These are phyloP conservation scores for Chaenodraco wilsoni DNA, from an alignment of 2,797 vertebrate genomes.

Conservation along the genomic window DNA sequence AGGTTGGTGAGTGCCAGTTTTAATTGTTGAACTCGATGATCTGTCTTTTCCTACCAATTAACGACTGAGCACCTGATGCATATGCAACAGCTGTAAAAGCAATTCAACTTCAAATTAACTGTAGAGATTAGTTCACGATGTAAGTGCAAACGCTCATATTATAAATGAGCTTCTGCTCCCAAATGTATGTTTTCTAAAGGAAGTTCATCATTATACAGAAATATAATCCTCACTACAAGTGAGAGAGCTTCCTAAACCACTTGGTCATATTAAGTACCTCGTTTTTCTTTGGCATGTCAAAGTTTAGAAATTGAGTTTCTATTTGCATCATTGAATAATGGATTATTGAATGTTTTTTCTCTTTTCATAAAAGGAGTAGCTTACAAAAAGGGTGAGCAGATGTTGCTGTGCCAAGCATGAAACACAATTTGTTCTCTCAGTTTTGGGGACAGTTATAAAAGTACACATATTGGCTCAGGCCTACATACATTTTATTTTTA, in stretches of 20 bases:
- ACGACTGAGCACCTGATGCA: slow-evolving; percentile 66
- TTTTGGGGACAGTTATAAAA: background rate
- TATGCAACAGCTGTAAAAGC: slow-evolving; percentile 67
- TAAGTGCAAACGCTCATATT: slow-evolving; percentile 52
- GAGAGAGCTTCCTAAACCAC: slow-evolving; percentile 11
- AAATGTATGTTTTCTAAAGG: slow-evolving; percentile 29
- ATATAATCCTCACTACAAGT: slow-evolving; percentile 20
- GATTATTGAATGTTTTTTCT: background rate
- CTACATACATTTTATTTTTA: background rate
- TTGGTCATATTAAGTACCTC: slow-evolving; percentile 7
- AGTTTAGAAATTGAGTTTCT: background rate
- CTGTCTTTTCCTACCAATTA: slow-evolving; percentile 64
- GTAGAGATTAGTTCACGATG: slow-evolving; percentile 47
- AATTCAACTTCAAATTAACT: slow-evolving; percentile 69
- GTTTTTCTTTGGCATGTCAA: slow-evolving; percentile 1
- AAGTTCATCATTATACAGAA: slow-evolving; percentile 22
- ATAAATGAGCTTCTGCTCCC: slow-evolving; percentile 41
- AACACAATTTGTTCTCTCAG: background rate
- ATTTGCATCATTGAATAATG: background rate
- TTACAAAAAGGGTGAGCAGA: background rate
- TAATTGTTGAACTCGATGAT: slow-evolving; percentile 73
- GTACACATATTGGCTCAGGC: background rate
- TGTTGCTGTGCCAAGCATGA: background rate
- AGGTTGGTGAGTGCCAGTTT: slow-evolving; percentile 44
- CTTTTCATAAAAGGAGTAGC: background rate